phyloP scores from a whole-genome alignment of 1,140 invertebrate species.

The Drosophila navojoa region DNA sequence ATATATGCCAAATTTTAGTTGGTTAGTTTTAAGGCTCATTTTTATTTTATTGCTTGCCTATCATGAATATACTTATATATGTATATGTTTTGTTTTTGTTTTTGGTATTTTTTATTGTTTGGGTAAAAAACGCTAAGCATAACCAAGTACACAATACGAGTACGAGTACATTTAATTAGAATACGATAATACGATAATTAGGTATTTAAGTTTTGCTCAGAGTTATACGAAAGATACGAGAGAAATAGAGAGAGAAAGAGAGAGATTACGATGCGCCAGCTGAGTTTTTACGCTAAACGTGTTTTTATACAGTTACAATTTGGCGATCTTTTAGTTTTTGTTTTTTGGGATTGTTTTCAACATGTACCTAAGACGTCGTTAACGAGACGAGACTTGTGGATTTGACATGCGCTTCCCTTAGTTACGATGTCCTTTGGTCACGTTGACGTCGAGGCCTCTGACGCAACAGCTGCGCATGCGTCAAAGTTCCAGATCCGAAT shows the following conservation, averaged over 20 bases:
- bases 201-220: conserved; percentile 67
- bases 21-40: conserved; percentile 6
- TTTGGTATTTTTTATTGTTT: conserved; percentile 41
- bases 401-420: conserved; percentile 32
- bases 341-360: conserved; percentile 31
- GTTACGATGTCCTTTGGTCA: conserved; percentile 21
- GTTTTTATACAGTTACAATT: conserved; percentile 46
- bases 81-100: background rate
- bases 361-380: conserved; percentile 66
- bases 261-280: conserved; percentile 66
- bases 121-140: conserved; percentile 69
- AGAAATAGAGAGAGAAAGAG: conserved; percentile 33
- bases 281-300: conserved; percentile 65
- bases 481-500: conserved; percentile 36
- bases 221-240: conserved; percentile 74
- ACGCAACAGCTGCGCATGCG: conserved; percentile 44
- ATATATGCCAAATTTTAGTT: conserved; percentile 19
- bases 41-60: conserved; percentile 43
- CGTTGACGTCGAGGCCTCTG: background rate
- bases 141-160: conserved; percentile 67
- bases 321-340: conserved; percentile 46
- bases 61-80: conserved; percentile 11
- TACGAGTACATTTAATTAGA: conserved; percentile 60
- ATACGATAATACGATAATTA: conserved; percentile 54
- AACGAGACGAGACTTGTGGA: conserved; percentile 19